A percentile compares a stretch with the other conserved stretches of the same genome.
These are phyloP conservation scores for Streptopelia turtur DNA, from an alignment of 2,797 vertebrate species.

Conservation along the genomic window DNA sequence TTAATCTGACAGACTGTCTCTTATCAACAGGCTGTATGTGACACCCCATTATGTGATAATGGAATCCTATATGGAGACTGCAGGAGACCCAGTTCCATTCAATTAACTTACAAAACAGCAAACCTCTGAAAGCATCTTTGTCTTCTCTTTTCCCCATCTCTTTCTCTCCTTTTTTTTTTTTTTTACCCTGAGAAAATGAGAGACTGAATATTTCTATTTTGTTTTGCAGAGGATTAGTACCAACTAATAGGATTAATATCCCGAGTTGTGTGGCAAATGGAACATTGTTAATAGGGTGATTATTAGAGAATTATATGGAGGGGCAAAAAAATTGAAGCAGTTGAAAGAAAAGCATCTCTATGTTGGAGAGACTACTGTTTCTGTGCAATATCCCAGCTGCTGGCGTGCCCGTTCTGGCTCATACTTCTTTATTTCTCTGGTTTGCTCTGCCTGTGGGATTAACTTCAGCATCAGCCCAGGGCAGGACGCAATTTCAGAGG, in stretches of 20 bases:
- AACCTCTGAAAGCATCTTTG: slow-evolving; percentile 43
- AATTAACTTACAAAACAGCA: slow-evolving; percentile 54
- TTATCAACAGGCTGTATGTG: slow-evolving; percentile 49
- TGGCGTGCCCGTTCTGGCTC: neutral
- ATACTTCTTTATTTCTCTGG: slow-evolving; percentile 12
- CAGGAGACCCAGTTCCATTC: slow-evolving; percentile 55
- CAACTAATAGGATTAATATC: slow-evolving; percentile 74
- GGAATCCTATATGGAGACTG: slow-evolving; percentile 45
- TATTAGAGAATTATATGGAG: slow-evolving; percentile 65
- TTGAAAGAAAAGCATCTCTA: neutral
- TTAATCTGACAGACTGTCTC: slow-evolving; percentile 62
- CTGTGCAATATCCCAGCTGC: slow-evolving; percentile 12
- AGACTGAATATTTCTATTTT: slow-evolving; percentile 56
- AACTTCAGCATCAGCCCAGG: slow-evolving; percentile 24
- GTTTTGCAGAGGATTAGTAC: slow-evolving; percentile 57
- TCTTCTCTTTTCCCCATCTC: slow-evolving; percentile 10
- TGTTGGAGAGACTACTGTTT: neutral
- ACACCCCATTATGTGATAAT: slow-evolving; percentile 63
- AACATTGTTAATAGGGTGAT: slow-evolving; percentile 67
- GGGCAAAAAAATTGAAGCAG: slow-evolving; percentile 34
- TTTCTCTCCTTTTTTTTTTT: neutral
- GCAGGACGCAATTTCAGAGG: slow-evolving; percentile 10
- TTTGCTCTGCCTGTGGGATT: slow-evolving; percentile 27
- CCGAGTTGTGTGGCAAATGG: slow-evolving; percentile 62
- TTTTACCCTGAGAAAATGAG: slow-evolving; percentile 36